Percentiles rank a stretch among this genome's conserved stretches.
Conservation (phyloP, 2,797 vertebrate genomes). For the Eulemur albifrons region DNA sequence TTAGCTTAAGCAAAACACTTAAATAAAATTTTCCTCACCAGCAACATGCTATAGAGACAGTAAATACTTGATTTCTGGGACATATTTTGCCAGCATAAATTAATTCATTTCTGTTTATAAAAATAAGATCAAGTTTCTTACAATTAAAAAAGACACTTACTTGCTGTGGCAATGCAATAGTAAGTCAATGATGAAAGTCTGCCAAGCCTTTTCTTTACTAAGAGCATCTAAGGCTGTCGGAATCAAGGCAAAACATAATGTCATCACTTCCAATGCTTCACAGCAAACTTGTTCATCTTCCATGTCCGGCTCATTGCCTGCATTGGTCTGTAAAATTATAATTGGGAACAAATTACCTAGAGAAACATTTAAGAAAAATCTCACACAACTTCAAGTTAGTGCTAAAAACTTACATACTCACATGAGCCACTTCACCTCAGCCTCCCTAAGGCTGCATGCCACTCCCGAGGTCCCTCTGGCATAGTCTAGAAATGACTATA, state of each 20-base stretch:
- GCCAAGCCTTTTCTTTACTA: constrained; percentile 99
- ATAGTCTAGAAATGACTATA: neutral
- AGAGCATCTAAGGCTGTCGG: constrained; percentile 97
- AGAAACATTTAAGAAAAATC: constrained; percentile 55
- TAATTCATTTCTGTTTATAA: constrained; percentile 7
- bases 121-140: constrained; percentile 20
- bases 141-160: constrained; percentile 85
- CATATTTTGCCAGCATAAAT: constrained; percentile 3
- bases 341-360: constrained; percentile 53
- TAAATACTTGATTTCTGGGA: neutral
- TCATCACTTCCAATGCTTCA: constrained; percentile 99
- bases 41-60: neutral
- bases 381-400: constrained; percentile 36
- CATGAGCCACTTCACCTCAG: neutral
- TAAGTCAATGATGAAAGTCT: constrained; percentile 98
- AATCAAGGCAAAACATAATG: constrained; percentile 97
- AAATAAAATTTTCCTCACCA: neutral
- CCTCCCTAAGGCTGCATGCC: neutral
- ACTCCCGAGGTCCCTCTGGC: neutral
- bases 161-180: constrained; percentile 99
- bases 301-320: constrained; percentile 94
- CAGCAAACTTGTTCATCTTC: constrained; percentile 99
- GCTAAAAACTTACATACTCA: constrained; percentile 30
- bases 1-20: constrained; percentile 17
- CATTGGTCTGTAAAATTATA: constrained; percentile 91